These are phyloP conservation scores for Steinernema feltiae DNA, from an alignment of 1,140 invertebrate genomes.

Conservation along the genomic window DNA sequence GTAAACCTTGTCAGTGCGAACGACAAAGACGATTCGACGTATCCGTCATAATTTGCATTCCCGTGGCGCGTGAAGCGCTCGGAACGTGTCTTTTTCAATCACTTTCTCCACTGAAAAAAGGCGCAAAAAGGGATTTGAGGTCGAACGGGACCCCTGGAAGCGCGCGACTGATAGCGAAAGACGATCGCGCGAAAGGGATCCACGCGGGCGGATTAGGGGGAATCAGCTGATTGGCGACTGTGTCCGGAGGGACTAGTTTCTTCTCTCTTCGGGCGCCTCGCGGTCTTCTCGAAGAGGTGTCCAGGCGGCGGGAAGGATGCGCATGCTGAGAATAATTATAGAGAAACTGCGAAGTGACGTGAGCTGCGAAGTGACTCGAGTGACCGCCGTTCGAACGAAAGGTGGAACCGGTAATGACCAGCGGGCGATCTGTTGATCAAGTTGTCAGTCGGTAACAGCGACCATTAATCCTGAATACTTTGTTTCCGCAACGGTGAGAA, in stretches of 20 bases:
- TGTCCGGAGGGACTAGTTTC: constrained; percentile 6
- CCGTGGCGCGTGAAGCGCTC: neutral
- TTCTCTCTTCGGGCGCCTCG: constrained; percentile 1
- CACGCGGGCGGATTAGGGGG: neutral
- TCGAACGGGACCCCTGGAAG: neutral
- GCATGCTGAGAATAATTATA: neutral
- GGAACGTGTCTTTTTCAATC: no score
- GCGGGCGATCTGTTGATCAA: neutral
- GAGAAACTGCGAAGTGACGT: neutral
- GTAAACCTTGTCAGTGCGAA: neutral
- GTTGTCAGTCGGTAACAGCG: neutral
- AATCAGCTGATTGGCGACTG: constrained; percentile 2
- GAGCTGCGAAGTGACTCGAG: neutral
- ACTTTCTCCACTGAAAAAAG: neutral
- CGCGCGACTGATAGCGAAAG: neutral
- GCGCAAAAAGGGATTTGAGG: neutral
- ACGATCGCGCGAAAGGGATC: neutral
- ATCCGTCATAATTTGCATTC: constrained; percentile 4
- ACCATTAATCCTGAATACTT: neutral
- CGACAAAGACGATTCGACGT: neutral
- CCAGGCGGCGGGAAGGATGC: neutral
- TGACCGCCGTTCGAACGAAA: neutral
- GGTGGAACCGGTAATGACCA: neutral
- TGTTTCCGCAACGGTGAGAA: neutral
- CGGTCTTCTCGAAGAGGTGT: neutral